Evolutionary conservation across 2,113 vertebrate genomes (phyloP).

Genomic region (Plecotus auritus): DNA sequence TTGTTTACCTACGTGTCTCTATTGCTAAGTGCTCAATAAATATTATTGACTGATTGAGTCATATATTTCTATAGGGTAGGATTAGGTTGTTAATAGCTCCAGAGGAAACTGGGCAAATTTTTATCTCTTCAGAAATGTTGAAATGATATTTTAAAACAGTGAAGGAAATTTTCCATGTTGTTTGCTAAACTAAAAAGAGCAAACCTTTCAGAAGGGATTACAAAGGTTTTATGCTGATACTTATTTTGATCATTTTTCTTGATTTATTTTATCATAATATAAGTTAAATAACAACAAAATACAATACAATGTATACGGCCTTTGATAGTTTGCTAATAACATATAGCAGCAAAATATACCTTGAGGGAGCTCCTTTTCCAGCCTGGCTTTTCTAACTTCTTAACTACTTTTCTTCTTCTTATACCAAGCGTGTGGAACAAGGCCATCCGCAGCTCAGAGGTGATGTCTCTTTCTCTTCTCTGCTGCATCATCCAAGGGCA

Average conservation of each 20-base stretch:
- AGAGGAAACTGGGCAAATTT: neutral
- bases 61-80: neutral
- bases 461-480: neutral
- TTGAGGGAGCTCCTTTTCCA: neutral
- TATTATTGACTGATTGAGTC: neutral
- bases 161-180: neutral
- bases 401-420: neutral
- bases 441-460: neutral
- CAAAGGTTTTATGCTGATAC: neutral
- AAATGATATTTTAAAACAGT: neutral
- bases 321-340: conserved; percentile 2
- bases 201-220: neutral
- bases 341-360: neutral
- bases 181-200: neutral
- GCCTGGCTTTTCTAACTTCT: neutral
- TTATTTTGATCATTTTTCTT: conserved; percentile 20
- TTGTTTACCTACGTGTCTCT: neutral
- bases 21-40: neutral
- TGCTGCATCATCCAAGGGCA: neutral
- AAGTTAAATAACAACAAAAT: conserved; percentile 15
- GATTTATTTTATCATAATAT: conserved; percentile 27
- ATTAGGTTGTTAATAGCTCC: neutral
- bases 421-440: neutral
- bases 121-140: neutral
- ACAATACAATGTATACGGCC: neutral